A percentile compares a stretch with the other conserved stretches of the same genome.
Evolutionary conservation across 2,888 invertebrate genomes (phyloP).

Genomic region (Aporophyla nigra): DNA sequence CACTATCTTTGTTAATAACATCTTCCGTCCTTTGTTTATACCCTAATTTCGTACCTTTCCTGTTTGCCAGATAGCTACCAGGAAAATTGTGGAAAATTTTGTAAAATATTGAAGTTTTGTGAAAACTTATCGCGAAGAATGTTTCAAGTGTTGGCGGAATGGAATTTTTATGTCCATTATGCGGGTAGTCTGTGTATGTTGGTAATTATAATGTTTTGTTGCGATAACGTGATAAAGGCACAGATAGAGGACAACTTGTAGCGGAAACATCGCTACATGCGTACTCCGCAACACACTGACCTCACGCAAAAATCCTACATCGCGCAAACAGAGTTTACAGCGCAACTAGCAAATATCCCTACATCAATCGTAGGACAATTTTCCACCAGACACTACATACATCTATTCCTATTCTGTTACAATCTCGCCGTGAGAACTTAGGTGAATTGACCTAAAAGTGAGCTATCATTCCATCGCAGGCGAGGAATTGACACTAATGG

Average conservation of each 20-base stretch:
- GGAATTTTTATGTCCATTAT: slow-evolving; percentile 26
- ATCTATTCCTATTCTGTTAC: no score
- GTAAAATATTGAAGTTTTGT: slow-evolving; percentile 41
- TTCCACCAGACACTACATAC: no score
- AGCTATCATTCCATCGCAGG: no score
- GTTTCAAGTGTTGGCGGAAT: not conserved
- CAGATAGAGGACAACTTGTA: not conserved
- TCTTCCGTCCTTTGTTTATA: slow-evolving; percentile 58
- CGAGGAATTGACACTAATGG: no score
- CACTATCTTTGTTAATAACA: slow-evolving; percentile 57
- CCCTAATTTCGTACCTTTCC: slow-evolving; percentile 58
- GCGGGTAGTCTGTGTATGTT: slow-evolving; percentile 21
- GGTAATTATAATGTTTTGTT: slow-evolving; percentile 12
- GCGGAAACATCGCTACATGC: no score
- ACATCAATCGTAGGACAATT: no score
- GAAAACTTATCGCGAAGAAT: slow-evolving; percentile 27
- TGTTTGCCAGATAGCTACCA: slow-evolving; percentile 35
- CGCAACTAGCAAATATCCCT: no score
- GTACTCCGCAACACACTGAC: no score
- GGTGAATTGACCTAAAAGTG: no score
- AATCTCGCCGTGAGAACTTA: no score
- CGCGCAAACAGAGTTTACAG: no score
- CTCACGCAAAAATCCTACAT: no score
- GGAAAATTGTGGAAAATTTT: slow-evolving; percentile 50
- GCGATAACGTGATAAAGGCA: not conserved